Evolutionary conservation across 2,113 vertebrate genomes (phyloP).

Genomic region (Herpetotheres cachinnans): DNA sequence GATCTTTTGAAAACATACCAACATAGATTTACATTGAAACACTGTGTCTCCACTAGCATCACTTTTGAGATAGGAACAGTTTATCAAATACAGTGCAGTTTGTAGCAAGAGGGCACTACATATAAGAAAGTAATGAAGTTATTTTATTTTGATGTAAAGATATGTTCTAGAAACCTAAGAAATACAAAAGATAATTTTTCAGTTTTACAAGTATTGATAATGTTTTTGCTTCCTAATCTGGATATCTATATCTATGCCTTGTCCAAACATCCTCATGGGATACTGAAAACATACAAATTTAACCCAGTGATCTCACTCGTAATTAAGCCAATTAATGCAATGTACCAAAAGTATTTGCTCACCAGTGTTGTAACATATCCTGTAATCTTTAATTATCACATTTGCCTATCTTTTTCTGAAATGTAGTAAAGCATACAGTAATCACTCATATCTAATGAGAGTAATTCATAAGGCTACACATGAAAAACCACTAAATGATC

Average conservation of each 20-base stretch:
- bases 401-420: background rate
- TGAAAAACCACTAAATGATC: background rate
- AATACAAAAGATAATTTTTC: background rate
- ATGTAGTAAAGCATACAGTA: background rate
- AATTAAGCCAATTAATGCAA: background rate
- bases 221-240: background rate
- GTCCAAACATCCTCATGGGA: background rate
- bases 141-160: background rate
- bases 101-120: background rate
- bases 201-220: background rate
- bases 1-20: background rate
- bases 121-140: background rate
- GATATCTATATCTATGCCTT: background rate
- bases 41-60: background rate
- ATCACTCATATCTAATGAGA: background rate
- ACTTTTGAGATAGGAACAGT: background rate
- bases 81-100: background rate
- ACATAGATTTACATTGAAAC: background rate
- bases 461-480: background rate
- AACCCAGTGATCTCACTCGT: background rate
- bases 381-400: background rate
- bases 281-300: background rate
- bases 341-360: background rate
- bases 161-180: background rate
- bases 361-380: background rate